Evolutionary conservation across 1,140 invertebrate genomes (phyloP).

Genomic region (Hyles euphorbiae): DNA sequence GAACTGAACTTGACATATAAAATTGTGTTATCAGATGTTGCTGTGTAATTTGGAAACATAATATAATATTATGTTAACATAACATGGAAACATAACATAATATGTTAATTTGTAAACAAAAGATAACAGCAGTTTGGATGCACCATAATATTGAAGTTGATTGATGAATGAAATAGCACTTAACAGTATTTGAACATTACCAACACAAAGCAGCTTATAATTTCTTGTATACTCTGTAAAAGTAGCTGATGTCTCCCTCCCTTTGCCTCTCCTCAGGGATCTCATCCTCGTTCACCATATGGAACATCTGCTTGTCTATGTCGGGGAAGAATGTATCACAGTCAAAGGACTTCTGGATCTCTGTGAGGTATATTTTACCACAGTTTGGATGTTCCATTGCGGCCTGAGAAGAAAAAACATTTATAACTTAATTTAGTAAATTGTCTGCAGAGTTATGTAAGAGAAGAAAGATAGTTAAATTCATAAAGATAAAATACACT

Average conservation of each 20-base stretch:
- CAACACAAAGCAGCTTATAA: slow-evolving; percentile 16
- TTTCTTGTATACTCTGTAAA: slow-evolving; percentile 85
- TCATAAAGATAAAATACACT: background rate
- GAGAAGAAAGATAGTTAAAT: background rate
- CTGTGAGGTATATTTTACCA: slow-evolving; percentile 89
- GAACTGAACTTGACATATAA: too few relatives aligned
- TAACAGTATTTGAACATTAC: too few relatives aligned
- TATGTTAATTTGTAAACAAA: too few relatives aligned
- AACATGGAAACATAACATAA: too few relatives aligned
- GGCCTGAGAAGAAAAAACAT: slow-evolving; percentile 70
- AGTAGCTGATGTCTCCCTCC: slow-evolving; percentile 84
- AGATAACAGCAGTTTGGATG: too few relatives aligned
- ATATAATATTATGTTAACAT: too few relatives aligned
- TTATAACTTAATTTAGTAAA: background rate
- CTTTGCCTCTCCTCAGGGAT: slow-evolving; percentile 82
- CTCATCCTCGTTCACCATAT: slow-evolving; percentile 71
- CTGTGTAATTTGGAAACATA: too few relatives aligned
- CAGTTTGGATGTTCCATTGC: slow-evolving; percentile 84
- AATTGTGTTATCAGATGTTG: too few relatives aligned
- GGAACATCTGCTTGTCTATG: slow-evolving; percentile 79
- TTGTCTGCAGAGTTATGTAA: background rate
- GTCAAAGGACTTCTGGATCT: slow-evolving; percentile 85
- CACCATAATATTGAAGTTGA: too few relatives aligned
- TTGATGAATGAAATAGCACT: too few relatives aligned
- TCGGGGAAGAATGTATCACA: slow-evolving; percentile 93